Conservation (phyloP, 2,888 invertebrate species). For the Dascillus cervinus region DNA sequence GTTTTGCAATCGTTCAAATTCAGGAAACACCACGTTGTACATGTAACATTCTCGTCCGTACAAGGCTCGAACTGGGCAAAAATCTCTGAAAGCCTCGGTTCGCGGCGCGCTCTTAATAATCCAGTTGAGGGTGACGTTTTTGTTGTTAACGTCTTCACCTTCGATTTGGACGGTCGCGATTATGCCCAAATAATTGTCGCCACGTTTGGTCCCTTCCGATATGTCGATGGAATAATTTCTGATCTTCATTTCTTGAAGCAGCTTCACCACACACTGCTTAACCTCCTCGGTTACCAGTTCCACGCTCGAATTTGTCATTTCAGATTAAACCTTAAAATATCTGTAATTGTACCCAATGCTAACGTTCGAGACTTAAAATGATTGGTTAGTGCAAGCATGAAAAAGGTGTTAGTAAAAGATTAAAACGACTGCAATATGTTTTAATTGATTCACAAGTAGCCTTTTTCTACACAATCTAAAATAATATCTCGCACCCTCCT, state of each 20-base stretch:
- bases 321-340: too few relatives aligned
- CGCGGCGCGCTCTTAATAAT: slow-evolving; percentile 28
- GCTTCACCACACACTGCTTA: slow-evolving; percentile 3
- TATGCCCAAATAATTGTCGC: slow-evolving; percentile 28
- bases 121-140: slow-evolving; percentile 14
- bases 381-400: too few relatives aligned
- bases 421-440: too few relatives aligned
- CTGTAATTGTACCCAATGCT: too few relatives aligned
- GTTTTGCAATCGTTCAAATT: slow-evolving; percentile 11
- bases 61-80: slow-evolving; percentile 18
- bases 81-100: slow-evolving; percentile 19
- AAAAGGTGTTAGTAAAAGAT: too few relatives aligned
- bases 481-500: slow-evolving; percentile 13
- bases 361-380: too few relatives aligned
- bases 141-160: slow-evolving; percentile 11
- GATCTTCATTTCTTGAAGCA: slow-evolving; percentile 10
- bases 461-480: slow-evolving; percentile 10
- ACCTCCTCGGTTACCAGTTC: background rate
- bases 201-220: slow-evolving; percentile 20
- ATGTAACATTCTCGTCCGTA: slow-evolving; percentile 26
- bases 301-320: too few relatives aligned
- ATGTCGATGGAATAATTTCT: slow-evolving; percentile 12
- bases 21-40: slow-evolving; percentile 11
- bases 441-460: too few relatives aligned
- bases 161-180: slow-evolving; percentile 17